These are phyloP conservation scores for Antechinus stuartii DNA, from an alignment of 2,113 vertebrate species.

Conservation along the genomic window DNA sequence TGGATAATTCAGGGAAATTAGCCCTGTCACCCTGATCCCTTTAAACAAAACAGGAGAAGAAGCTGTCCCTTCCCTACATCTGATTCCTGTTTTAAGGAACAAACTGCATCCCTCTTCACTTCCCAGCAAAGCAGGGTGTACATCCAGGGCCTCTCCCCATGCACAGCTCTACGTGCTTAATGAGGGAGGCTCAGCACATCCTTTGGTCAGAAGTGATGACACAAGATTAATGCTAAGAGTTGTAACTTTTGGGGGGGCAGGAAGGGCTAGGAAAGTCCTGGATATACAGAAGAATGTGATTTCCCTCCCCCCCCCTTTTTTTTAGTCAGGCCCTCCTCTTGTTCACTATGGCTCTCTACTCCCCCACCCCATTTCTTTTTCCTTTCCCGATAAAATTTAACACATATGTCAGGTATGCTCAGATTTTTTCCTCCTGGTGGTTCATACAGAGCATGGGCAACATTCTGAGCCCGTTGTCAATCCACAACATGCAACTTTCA, in stretches of 20 bases:
- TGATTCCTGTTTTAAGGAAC: neutral
- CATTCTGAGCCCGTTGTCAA: neutral
- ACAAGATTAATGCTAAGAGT: neutral
- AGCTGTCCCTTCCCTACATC: neutral
- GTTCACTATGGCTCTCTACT: neutral
- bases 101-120: neutral
- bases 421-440: neutral
- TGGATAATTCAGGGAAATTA: neutral
- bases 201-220: neutral
- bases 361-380: neutral
- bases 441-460: neutral
- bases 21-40: neutral
- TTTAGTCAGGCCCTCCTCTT: neutral
- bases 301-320: neutral
- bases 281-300: neutral
- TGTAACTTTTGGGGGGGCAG: neutral
- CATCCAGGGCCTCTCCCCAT: neutral
- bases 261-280: neutral
- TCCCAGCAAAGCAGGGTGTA: neutral
- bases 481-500: neutral
- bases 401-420: neutral
- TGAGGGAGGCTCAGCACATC: neutral
- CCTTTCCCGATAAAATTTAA: neutral
- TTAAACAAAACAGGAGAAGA: neutral
- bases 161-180: neutral